Base-by-base conservation (phyloP, 1,140 invertebrate genomes). In the Ditylenchus dipsaci region DNA sequence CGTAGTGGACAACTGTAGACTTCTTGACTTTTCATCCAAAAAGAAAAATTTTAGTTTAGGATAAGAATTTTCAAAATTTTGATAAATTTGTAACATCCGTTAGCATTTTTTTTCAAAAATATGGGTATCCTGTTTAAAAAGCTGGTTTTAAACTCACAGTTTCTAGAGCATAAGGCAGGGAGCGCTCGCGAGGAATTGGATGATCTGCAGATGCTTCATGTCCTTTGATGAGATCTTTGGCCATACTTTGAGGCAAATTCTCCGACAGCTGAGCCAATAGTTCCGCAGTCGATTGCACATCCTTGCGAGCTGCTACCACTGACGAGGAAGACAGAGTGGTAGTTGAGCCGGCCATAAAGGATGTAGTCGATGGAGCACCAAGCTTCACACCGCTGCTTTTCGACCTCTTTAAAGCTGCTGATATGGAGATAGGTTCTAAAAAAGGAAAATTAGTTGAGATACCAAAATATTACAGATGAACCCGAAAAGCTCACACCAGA, bases 241-340 rank as follows among this genome's bases (percentile, higher is more conserved):
- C 68, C 45, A 69, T 57, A 29, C 64, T 17, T 49, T 70, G 68
- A 17, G 66, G 66, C 27, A 70, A 56, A 42, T 56, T 49, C 29
- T 33, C 53, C 17, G 53, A 68, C 26, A 70, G 29, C 23, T 70
- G 68, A 13, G 72, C 72, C 11, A 76, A 73, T 33, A 74, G 56
- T 65, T 74, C 61, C 56, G 76, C 72, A 29, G 72, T 74, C n/a
- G 72, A 74, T 71, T 74, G 72, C 23, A 74, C 72, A 61, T 76
- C 69, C 58, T 72, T 72, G 7, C 72, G 64, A 11, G 73, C 73
- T 27, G 71, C 71, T 26, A 61, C 47, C 19, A 73, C 71, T 19
- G 42, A 68, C n/a, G 19, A 57, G 27, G 27, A 57, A 19, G 21
- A 19, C 21, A 21, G n/a, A 57, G 27, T 57, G 3, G 27, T 57